A percentile compares a stretch with the other conserved stretches of the same genome.
These are phyloP conservation scores for Pitta sordida DNA, from an alignment of 2,113 vertebrate species.

Conservation along the genomic window DNA sequence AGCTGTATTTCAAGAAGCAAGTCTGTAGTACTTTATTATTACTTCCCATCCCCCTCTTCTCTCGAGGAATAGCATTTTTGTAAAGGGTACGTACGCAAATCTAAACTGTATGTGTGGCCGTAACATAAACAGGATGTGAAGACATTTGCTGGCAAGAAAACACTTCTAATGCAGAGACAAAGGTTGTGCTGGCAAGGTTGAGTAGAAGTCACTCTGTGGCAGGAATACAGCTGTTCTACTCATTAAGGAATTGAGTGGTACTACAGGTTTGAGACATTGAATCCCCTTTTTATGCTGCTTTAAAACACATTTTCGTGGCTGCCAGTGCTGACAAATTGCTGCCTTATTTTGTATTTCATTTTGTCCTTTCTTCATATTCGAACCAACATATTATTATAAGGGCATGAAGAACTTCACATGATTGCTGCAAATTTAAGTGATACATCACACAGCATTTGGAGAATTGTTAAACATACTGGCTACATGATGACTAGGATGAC, in stretches of 20 bases:
- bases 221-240: slow-evolving; percentile 28
- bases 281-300: slow-evolving; percentile 8
- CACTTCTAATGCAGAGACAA: not conserved
- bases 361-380: not conserved
- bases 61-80: not conserved
- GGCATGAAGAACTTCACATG: not conserved
- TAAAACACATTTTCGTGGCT: slow-evolving; percentile 15
- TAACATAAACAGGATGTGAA: not conserved
- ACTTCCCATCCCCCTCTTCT: not conserved
- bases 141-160: slow-evolving; percentile 14
- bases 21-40: not conserved
- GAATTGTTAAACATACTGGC: not conserved
- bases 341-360: slow-evolving; percentile 6
- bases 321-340: slow-evolving; percentile 8
- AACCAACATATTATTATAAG: not conserved
- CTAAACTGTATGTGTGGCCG: not conserved
- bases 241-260: not conserved
- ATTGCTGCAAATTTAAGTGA: slow-evolving; percentile 19
- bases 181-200: slow-evolving; percentile 18
- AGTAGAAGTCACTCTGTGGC: slow-evolving; percentile 3
- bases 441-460: not conserved
- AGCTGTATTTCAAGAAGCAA: not conserved
- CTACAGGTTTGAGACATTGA: not conserved
- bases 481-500: not conserved
- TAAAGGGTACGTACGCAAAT: not conserved